Base-by-base conservation (phyloP, 1,140 invertebrate species). In the Drosophila subpulchrella region DNA sequence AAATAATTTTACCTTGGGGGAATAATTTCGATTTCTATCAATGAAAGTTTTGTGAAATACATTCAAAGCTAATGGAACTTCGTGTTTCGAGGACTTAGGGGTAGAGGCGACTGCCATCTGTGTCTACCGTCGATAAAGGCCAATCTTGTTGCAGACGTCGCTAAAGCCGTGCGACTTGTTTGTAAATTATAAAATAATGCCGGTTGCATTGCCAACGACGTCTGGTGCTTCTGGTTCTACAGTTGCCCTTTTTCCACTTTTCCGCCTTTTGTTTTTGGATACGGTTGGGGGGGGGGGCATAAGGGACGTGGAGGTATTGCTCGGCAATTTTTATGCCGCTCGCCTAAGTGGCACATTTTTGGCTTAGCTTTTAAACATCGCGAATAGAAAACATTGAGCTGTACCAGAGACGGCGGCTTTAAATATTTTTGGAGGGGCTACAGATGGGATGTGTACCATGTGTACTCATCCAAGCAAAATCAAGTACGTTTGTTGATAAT, bases 151-250 rank as follows among this genome's bases (percentile, higher is more conserved):
- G 66, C 62, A 78, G 70, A 79, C 75, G 66, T 38, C 75, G 58
- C 51, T 47, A 47, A 15, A 38, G 34, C 38, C 72, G 60, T 75
- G 61, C 58, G 50, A 86, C 84, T 89, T 80, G 80, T 88, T 88
- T 83, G 84, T 80, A 80, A 89, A 88, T 83, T 88, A 88, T 89
- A 89, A 88, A 88, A 89, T 89, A 89, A 80, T 80, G 84, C 73
- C 68, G 62, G 75, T 78, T 83, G 84, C 76, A 85, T 81, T 85
- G 66, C 77, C 72, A 73, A 76, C 81, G 61, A 50, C 51, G 75
- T 68, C 76, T 54, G 56, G 27, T 44, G 34, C 38, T 24, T 36
- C 13, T 32, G 11, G 17, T 36, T 39, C 12, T 27, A 12, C 39
- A 38, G 27, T 24, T 24, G 24, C 47, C 44, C 11, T 24, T 34